Base-by-base conservation (phyloP, 2,797 vertebrate genomes). In the Sebastes taczanowskii region DNA sequence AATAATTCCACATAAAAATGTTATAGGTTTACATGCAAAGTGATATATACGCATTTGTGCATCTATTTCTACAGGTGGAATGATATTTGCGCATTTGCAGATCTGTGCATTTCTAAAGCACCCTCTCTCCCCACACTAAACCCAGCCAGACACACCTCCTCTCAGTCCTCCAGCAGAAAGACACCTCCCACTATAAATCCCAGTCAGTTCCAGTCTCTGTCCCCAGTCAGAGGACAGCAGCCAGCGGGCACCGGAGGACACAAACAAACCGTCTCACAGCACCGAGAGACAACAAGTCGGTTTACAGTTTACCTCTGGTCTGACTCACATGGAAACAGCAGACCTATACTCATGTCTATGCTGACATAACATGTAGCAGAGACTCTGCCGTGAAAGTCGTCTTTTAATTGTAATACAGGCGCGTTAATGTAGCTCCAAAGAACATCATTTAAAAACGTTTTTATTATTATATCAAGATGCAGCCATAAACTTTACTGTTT, bases 101-200 rank as follows among this genome's bases (percentile, higher is more conserved):
- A 38, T 38, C 13, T 38, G 35, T 38, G 35, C 11, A 38, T 38
- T 38, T 38, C 5, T 38, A 38, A 38, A 38, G 35, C 16, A 46
- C 42, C 16, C 16, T 46, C 42, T 46, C 42, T 46, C 1, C 16
- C 16, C 68, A 27, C 25, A 53, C 20, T 34, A 4, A 49, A 49
- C 64, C 18, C 62, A 23, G 1, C 7, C 66, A 7, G 20, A 64
- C 80, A 55, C 85, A 16, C 83, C 69, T 29, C 71, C 62, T 52
- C 16, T 14, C 65, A 11, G 62, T 29, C 55, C 67, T 65, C 80
- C 80, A 8, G 6, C 61, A 11, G 52, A 58, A 2, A 78, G 75
- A 42, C 80, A 1, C 80, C 85, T 82, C 79, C 90, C 82, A 62
- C 55, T 67, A 80, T 69, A 82, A 82, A 83, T 8, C 58, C 9